Base-by-base conservation (phyloP, 2,888 invertebrate species). In the Campoplex nolae region DNA sequence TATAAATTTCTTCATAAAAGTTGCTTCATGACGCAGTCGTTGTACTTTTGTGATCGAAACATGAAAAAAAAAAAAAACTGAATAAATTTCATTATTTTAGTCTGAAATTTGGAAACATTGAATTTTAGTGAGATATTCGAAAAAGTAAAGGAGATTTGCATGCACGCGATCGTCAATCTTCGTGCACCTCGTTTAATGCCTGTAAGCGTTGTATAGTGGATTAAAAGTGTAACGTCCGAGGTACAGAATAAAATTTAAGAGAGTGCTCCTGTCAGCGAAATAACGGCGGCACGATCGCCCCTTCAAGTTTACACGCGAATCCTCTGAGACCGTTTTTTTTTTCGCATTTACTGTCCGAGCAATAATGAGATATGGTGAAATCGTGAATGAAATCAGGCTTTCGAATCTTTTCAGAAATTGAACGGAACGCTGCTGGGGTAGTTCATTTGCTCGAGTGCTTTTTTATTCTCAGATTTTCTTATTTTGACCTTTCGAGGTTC, bases 161-260 rank as follows among this genome's bases (percentile, higher is more conserved):
- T 8, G 8, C 86, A 86, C 83, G 86, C 86, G 83, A 86, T 79
- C 83, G 38, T 83, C 79, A 80, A 79, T 86, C 56, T 65, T 80
- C 68, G n/a, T 79, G 74, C 78, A 65, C 56, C 56, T 67, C 13
- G 67, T 42, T 78, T 56, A 48, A 73, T 83, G 38, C 45, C 70
- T 11, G 58, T 13, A 13, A 11, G 45, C 13, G 45, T 45, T 45
- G 13, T 45, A 45, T 13, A 45, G 13, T 45, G 45, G 45, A 45
- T 45, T 45, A 45, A 45, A 45, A 45, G 45, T 13, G 13, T 45
- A 13, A 45, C 38, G 38, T 18, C 68, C 58, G 54, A n/a, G 23
- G 71, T 16, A 65, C 16, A 51, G 51, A 32, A 58, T 76, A 56
- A 35, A 84, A 83, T 76, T 77, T 74, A 74, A 58, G 58, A 68